Percentiles rank a stretch among this genome's conserved stretches.
phyloP scores from a whole-genome alignment of 2,888 invertebrate species.

The Coelinius sp. region DNA sequence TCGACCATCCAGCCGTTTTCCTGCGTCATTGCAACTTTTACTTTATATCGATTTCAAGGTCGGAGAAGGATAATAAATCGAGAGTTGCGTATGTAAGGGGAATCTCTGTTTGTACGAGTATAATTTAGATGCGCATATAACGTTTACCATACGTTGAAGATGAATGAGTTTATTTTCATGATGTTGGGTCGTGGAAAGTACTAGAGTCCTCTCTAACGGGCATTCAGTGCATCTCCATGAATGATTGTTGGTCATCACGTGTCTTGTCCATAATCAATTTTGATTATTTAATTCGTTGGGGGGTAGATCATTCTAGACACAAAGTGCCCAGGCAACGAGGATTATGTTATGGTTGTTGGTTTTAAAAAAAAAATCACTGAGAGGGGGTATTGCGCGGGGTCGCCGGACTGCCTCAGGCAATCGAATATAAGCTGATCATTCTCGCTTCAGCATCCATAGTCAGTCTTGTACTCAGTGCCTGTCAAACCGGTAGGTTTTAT shows the following conservation, averaged over 20 bases:
- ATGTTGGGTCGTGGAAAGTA: background rate
- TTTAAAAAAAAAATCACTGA: background rate
- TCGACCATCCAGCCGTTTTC: background rate
- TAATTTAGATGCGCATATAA: background rate
- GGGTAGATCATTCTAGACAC: constrained; percentile 24
- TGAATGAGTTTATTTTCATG: background rate
- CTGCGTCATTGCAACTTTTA: background rate
- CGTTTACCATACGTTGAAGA: background rate
- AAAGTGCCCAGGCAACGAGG: constrained; percentile 25
- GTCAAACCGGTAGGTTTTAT: constrained; percentile 29
- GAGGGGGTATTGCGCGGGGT: background rate
- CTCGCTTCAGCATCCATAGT: constrained; percentile 10
- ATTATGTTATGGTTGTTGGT: constrained; percentile 10
- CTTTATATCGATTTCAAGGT: background rate
- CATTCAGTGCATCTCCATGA: background rate
- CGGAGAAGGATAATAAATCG: background rate
- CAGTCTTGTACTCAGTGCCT: constrained; percentile 26
- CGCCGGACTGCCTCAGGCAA: constrained; percentile 11
- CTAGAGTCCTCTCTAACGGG: background rate
- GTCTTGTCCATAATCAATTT: constrained; percentile 9
- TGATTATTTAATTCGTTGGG: constrained; percentile 31
- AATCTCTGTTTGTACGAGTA: background rate
- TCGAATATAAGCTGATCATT: constrained; percentile 33
- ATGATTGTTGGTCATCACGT: constrained; percentile 14
- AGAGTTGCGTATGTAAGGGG: background rate